Evolutionary conservation across 2,888 invertebrate genomes (phyloP), one percentile per base, ranked within the genome.

Genomic region (Athetis lepigone): DNA sequence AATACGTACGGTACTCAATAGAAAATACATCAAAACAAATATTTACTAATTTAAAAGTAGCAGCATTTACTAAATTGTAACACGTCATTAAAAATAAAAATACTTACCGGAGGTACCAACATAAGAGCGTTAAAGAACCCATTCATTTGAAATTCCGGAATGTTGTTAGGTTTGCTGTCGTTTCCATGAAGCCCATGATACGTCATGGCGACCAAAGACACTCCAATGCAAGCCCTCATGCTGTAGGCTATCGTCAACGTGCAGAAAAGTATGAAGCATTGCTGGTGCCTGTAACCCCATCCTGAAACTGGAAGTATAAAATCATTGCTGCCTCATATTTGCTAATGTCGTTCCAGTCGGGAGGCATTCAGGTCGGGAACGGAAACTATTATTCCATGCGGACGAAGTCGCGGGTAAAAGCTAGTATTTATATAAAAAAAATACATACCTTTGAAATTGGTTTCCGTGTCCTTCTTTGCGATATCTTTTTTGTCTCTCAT

Each of bases 181-280:
- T 58, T 67, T 1, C 1, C 43, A 0, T 9, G 23, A 21, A 11
- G 25, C 0, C 6, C 39, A 11, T 46, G 27, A 18, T 67, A 39
- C 0, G 60, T 68, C 68, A 68, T 67, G 0, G 67, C 60, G 1
- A 68, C 52, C 11, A 68, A 29, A 1, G 67, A 49, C 2, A 60
- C 67, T 0, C 68, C 68, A 21, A 67, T 94, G 70, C 96, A 96
- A 0, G 96, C 93, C 63, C 97, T 89, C 89, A 96, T 95, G 9
- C 96, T 96, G 85, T 96, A 97, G 4, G 96, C 96, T 40, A 96
- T 93, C 0, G 96, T 90, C n/a, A 96, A 87, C 1, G 96, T 92
- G n/a, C 95, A 81, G 78, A 96, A 96, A 46, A 96, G 86, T 43
- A 97, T 86, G 0, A 96, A 62, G 11, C 95, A 94, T 84, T 97